phyloP scores from a whole-genome alignment of 1,140 invertebrate genomes.

The Danaus plexippus region DNA sequence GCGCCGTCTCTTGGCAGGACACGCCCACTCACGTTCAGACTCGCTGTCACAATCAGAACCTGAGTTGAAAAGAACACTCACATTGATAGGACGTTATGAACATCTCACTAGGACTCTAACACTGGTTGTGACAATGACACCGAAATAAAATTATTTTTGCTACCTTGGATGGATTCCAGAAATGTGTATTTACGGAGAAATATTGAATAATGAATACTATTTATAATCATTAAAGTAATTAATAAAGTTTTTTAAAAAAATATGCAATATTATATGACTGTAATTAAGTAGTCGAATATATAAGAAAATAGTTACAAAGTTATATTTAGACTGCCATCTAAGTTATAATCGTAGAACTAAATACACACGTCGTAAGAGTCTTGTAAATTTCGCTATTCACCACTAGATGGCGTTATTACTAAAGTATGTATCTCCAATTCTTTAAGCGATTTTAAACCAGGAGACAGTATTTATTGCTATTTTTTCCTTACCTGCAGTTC shows the following conservation, averaged over 20 bases:
- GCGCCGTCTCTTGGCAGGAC: constrained; percentile 83
- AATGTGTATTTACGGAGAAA: constrained; percentile 16
- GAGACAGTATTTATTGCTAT: not conserved
- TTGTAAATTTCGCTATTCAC: constrained; percentile 16
- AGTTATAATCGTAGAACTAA: no score
- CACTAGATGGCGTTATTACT: constrained; percentile 35
- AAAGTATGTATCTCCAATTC: not conserved
- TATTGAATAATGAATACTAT: no score
- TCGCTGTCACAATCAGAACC: constrained; percentile 70
- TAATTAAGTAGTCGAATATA: no score
- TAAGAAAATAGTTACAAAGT: no score
- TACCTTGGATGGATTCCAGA: constrained; percentile 44
- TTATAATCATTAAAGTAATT: no score
- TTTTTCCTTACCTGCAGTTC: constrained; percentile 37
- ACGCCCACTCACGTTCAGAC: constrained; percentile 83
- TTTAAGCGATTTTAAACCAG: constrained; percentile 2
- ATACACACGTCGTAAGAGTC: no score
- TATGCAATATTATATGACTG: no score
- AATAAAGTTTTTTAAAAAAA: no score
- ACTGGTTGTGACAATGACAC: constrained; percentile 63
- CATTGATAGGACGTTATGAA: constrained; percentile 1
- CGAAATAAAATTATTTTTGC: constrained; percentile 26
- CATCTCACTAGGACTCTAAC: constrained; percentile 25
- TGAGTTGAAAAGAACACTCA: constrained; percentile 21
- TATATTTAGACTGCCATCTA: no score